Conservation (phyloP, 2,797 vertebrate genomes). For the Poeciliopsis gracilis region DNA sequence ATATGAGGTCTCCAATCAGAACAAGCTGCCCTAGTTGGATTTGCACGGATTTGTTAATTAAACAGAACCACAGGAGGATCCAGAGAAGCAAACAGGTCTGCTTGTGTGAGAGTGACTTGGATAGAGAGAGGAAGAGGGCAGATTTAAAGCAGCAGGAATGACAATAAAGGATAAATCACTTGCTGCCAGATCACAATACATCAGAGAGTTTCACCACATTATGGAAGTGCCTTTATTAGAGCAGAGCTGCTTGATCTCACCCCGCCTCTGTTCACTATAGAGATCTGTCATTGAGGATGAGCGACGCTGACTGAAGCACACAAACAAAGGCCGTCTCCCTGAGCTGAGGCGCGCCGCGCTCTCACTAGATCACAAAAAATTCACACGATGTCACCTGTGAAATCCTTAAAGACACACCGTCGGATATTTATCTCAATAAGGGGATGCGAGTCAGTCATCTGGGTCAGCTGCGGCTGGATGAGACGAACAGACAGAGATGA, state of each 20-base stretch:
- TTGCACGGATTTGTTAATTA: constrained; percentile 71
- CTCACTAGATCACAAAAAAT: constrained; percentile 62
- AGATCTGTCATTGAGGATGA: constrained; percentile 42
- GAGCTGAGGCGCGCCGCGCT: constrained; percentile 61
- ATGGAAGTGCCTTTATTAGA: constrained; percentile 42
- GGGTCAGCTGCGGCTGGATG: background rate
- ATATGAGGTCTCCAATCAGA: constrained; percentile 51
- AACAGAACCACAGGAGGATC: constrained; percentile 61
- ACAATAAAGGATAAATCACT: constrained; percentile 29
- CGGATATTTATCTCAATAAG: constrained; percentile 29
- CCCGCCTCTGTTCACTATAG: constrained; percentile 40
- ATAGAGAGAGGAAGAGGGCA: constrained; percentile 23
- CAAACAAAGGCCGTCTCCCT: constrained; percentile 58
- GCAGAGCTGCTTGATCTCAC: constrained; percentile 44
- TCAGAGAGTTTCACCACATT: constrained; percentile 50
- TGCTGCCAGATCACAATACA: constrained; percentile 39
- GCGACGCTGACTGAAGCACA: constrained; percentile 30
- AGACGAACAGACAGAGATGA: constrained; percentile 37
- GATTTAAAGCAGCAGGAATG: constrained; percentile 16
- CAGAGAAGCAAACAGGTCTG: constrained; percentile 41
- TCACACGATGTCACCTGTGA: constrained; percentile 61
- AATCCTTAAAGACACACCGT: constrained; percentile 59
- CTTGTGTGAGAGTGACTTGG: constrained; percentile 44
- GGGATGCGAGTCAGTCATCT: constrained; percentile 17
- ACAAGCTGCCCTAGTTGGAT: constrained; percentile 73